Evolutionary conservation across 2,888 invertebrate species (phyloP), one percentile per base, ranked within the genome.

Genomic region (Pilophorus perplexus): DNA sequence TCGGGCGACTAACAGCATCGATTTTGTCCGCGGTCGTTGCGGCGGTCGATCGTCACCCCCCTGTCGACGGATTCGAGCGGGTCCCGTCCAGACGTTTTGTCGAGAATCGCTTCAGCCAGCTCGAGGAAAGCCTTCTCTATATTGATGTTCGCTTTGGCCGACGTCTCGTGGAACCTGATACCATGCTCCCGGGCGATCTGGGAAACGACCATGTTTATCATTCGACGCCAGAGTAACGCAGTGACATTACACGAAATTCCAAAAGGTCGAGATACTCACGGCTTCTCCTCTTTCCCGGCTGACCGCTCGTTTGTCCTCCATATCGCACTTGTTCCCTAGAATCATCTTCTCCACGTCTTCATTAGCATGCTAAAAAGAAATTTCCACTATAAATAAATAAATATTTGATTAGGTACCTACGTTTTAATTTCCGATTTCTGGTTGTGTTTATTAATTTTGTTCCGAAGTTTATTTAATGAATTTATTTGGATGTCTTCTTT

Each of bases 261-360:
- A 33, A 33, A 33, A 33, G 12, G n/a, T 42, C 14, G 54, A 27
- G 16, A 46, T 66, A 85, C 88, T 86, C 78, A 94, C 94, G 73
- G 89, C 87, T 79, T 95, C 94, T 69, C 96, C 97, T 68, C 90
- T 84, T 75, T 93, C 94, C 79, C 89, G 93, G 78, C 88, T 90
- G 66, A 97, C 95, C 68, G 91, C 88, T 72, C 96, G 82, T 78
- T 91, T 94, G 75, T 95, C 95, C 74, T 93, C 90, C 93, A 95
- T 93, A 81, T 97, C 97, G 83, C 95, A 94, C 82, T 97, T 97
- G 80, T 97, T 97, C 71, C 96, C 97, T 74, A 97, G 82, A 74
- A 97, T 95, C 96, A 97, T 96, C 80, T 95, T 96, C 77, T 97
- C 96, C 62, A 97, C 96, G 81, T 97, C 96, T 80, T 95, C 95